Evolutionary conservation across 2,888 invertebrate genomes (phyloP), one percentile per base, ranked within the genome.

Genomic region (Microchrysa polita): DNA sequence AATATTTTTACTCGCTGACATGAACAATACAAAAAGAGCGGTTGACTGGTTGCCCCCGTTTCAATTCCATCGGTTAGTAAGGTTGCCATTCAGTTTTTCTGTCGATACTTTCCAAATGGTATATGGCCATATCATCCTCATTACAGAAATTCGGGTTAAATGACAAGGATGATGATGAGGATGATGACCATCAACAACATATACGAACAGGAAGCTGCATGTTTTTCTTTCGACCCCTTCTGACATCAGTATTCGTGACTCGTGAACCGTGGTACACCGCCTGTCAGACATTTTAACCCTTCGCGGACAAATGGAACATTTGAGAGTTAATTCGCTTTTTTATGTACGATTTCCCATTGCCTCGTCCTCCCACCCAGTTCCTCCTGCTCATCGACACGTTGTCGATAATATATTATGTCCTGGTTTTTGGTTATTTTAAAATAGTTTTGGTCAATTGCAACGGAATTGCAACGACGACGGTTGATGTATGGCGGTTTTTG

Each of bases 1-100:
- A 69, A 61, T 65, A 71, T 75, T 69, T 69, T 57, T 55, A 52
- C 69, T 65, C 65, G 65, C 65, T 65, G 48, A 44, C 48, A 65
- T 23, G 65, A 16, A 44, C 65, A 65, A 5, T 44, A 44, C 65
- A 22, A 48, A 60, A 14, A 1, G 55, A 55, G 18, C 22, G 55
- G 18, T 20, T 10, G 55, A 5, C 61, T 16, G 20, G 27, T 34
- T 34, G 27, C 14, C 20, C 12, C n/a, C 65, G 48, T 7, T 65
- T 61, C n/a, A 34, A 34, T 34, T 61, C 60, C 22, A n/a, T 23
- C 34, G 27, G 34, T 34, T 40, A n/a, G 34, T 40, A 27, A 12
- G 18, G 65, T 44, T 65, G 55, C 18, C 22, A 2, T 48, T 34
- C 40, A 12, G 9, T 61, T 61, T 61, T 23, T 67, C 12, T 42